Evolutionary conservation across 2,888 invertebrate species (phyloP), one percentile per base, ranked within the genome.

Genomic region (Penaeus monodon): DNA sequence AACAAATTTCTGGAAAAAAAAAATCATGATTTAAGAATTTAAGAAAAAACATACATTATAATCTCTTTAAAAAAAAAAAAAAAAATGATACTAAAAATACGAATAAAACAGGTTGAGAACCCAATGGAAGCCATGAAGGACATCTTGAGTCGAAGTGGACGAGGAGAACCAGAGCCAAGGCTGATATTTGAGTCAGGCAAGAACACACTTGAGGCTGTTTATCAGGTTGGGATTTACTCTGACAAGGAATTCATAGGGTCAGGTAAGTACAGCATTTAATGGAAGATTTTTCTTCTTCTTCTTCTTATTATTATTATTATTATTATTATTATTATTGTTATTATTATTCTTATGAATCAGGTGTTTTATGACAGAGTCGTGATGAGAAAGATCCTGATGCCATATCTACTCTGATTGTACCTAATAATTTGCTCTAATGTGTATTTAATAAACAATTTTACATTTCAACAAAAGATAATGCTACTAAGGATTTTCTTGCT

Each of bases 151-250:
- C 70, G 84, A 24, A 86, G 83, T 83, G 81, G 83, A 14, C 44
- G 93, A 87, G 93, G 92, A 0, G 92, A 92, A 33, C 93, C 95
- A 3, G 98, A 98, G 92, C 95, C 97, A 0, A 94, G 99, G 90
- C 92, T 99, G 3, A 94, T 99, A 78, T 95, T 95, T 12, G 94
- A 96, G 90, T 94, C 95, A 3, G 99, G 96, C 12, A 94, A 93
- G 77, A 95, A 95, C 91, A 97, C 98, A 0, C 93, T 99, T 64
- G 93, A 97, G 64, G 95, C 98, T 0, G 95, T 96, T 85, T 98
- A 96, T 92, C 94, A 96, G 92, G 96, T 99, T 20, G 99, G 97
- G 1, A 93, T 99, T 22, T 99, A 98, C 92, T 94, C 95, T 14
- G 94, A 97, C 91, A 96, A 96, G 92, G 93, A 95, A 91, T 94